Evolutionary conservation across 1,140 invertebrate genomes (phyloP), one percentile per base, ranked within the genome.

Genomic region (Drosophila erecta): DNA sequence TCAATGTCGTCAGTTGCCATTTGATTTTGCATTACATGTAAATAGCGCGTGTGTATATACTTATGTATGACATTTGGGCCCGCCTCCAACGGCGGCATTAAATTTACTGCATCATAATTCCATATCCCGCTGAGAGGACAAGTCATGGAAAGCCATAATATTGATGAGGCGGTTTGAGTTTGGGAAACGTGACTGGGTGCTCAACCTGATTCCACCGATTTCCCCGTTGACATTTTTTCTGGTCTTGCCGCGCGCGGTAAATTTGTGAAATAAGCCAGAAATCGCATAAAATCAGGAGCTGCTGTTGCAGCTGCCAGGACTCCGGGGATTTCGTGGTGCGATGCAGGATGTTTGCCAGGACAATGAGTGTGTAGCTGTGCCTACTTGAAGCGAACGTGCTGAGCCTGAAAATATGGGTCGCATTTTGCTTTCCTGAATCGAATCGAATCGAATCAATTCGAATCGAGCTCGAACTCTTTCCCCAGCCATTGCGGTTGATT

Each of bases 241-340:
- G n/a, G 1, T 15, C 5, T 46, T 43, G 58, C 15, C 47, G 43
- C 35, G 38, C 44, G 43, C 41, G 41, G 8, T 8, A 61, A 86
- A 87, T 79, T 71, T 79, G 79, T 83, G 76, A 81, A 86, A 86
- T 86, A 89, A 83, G 79, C 79, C 76, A 69, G 65, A 89, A 86
- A 86, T 89, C 69, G 84, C 76, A 86, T 78, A 73, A 89, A 86
- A 86, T 86, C 83, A 83, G 79, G 54, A 51, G 46, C 37, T 38
- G 35, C 53, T 53, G 54, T 40, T 57, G 72, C 60, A 66, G 47
- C 57, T 65, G 72, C 51, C 59, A 65, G 17, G 59, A 6, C 46
- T 33, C 35, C 33, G 59, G 35, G 60, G 60, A 56, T 56, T 76
- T 49, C 53, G 10, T 10, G n/a, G 33, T 38, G 37, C 37, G 37